Evolutionary conservation across 2,797 vertebrate genomes (phyloP).

Genomic region (Luscinia megarhynchos): DNA sequence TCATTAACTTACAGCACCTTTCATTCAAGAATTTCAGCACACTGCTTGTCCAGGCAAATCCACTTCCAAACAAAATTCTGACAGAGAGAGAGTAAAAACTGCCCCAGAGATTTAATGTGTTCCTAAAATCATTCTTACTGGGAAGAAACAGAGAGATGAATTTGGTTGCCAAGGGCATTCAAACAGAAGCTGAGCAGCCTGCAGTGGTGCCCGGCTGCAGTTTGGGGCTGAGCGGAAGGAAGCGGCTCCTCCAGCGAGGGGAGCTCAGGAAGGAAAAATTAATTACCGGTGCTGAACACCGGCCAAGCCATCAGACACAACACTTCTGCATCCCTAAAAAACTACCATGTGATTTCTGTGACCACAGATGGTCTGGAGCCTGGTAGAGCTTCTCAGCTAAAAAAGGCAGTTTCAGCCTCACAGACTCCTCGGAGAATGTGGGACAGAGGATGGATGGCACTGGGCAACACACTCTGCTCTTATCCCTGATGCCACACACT

Average conservation of each 20-base stretch:
- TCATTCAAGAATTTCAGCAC: not conserved
- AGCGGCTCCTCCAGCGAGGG: not conserved
- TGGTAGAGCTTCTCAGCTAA: not conserved
- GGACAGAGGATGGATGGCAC: not conserved
- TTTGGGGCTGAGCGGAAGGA: slow-evolving; percentile 18
- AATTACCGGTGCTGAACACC: slow-evolving; percentile 27
- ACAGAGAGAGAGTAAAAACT: not conserved
- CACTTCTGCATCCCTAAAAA: not conserved
- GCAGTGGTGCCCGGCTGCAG: not conserved
- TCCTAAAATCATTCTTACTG: not conserved
- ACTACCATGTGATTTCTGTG: not conserved
- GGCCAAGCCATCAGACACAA: slow-evolving; percentile 28
- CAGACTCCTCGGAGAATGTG: accelerated
- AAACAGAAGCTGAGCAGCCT: not conserved
- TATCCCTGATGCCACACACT: accelerated
- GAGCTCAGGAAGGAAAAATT: slow-evolving; percentile 44
- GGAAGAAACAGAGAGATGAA: not conserved
- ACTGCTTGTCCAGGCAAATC: not conserved
- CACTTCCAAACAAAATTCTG: not conserved
- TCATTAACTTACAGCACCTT: not conserved
- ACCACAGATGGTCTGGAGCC: slow-evolving; percentile 45
- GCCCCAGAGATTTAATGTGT: not conserved
- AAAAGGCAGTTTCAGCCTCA: not conserved
- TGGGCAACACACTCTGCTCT: not conserved
- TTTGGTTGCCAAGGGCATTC: not conserved